phyloP scores from a whole-genome alignment of 2,113 vertebrate species.

The Poeciliopsis occidentalis region DNA sequence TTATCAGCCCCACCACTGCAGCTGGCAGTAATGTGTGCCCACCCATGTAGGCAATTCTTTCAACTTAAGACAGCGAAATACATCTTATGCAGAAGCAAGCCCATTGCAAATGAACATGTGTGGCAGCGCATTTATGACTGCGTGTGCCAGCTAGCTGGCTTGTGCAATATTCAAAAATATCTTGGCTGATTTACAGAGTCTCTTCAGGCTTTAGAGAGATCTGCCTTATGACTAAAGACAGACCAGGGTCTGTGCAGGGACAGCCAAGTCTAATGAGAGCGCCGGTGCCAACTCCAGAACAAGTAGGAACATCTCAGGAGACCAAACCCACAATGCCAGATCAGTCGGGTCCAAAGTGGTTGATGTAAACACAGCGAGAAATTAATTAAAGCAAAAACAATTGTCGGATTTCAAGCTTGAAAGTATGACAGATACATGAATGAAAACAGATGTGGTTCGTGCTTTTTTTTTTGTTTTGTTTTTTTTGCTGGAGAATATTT shows the following conservation, averaged over 20 bases:
- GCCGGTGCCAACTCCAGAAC: slow-evolving; percentile 49
- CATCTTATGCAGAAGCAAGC: slow-evolving; percentile 10
- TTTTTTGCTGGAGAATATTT: slow-evolving; percentile 33
- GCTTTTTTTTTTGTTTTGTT: too few relatives aligned
- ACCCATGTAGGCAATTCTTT: slow-evolving; percentile 72
- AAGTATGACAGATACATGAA: background rate
- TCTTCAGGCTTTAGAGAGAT: slow-evolving; percentile 66
- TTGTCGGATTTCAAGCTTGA: background rate
- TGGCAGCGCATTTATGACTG: slow-evolving; percentile 2
- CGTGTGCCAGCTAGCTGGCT: slow-evolving; percentile 64
- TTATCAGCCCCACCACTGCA: slow-evolving; percentile 63
- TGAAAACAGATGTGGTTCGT: background rate
- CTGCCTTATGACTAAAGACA: slow-evolving; percentile 65
- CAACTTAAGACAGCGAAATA: slow-evolving; percentile 25
- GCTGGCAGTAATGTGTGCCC: slow-evolving; percentile 77
- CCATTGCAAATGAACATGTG: slow-evolving; percentile 8
- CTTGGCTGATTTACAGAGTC: slow-evolving; percentile 64
- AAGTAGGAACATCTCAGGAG: slow-evolving; percentile 17
- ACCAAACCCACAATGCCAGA: slow-evolving; percentile 8
- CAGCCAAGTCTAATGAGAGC: slow-evolving; percentile 56
- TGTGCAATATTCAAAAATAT: slow-evolving; percentile 60
- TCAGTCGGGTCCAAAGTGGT: slow-evolving; percentile 11
- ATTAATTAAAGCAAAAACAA: slow-evolving; percentile 11
- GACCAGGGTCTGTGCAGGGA: slow-evolving; percentile 45
- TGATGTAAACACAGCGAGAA: background rate